A percentile compares a stretch with the other conserved stretches of the same genome.
phyloP scores from a whole-genome alignment of 2,113 vertebrate genomes.

The Malurus cyaneus region DNA sequence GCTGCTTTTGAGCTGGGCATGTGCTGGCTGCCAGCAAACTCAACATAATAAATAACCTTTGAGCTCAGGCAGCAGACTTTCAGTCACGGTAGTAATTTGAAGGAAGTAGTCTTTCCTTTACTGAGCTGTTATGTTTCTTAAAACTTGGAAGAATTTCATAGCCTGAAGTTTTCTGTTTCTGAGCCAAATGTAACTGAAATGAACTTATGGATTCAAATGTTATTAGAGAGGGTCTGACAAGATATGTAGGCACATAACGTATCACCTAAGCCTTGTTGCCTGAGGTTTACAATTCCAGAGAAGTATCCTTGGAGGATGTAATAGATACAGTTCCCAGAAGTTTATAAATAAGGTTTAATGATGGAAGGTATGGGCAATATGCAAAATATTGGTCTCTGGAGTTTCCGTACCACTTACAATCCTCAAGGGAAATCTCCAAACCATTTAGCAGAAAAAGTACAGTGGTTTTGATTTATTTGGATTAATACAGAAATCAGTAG shows the following conservation, averaged over 20 bases:
- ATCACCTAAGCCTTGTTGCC: background rate
- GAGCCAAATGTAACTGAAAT: background rate
- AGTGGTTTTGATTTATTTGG: background rate
- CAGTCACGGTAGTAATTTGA: background rate
- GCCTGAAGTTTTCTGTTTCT: conserved; percentile 11
- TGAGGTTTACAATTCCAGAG: background rate
- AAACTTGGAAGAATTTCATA: background rate
- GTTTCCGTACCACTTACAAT: background rate
- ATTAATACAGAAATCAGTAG: background rate
- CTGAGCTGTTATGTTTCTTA: background rate
- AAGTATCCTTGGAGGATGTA: background rate
- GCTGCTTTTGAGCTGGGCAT: conserved; percentile 1
- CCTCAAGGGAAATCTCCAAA: background rate
- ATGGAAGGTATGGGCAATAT: background rate
- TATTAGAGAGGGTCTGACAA: background rate
- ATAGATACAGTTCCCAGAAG: background rate
- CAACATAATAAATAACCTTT: conserved; percentile 19
- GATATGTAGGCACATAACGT: background rate
- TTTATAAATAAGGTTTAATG: background rate
- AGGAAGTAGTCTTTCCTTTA: background rate
- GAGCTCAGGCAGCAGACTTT: conserved; percentile 4
- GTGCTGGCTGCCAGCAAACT: conserved; percentile 14
- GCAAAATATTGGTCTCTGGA: background rate
- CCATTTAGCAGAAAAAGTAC: background rate
- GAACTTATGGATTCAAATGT: background rate